A percentile compares a stretch with the other conserved stretches of the same genome.
Evolutionary conservation across 2,888 invertebrate species (phyloP).

Genomic region (Diadromus collaris): DNA sequence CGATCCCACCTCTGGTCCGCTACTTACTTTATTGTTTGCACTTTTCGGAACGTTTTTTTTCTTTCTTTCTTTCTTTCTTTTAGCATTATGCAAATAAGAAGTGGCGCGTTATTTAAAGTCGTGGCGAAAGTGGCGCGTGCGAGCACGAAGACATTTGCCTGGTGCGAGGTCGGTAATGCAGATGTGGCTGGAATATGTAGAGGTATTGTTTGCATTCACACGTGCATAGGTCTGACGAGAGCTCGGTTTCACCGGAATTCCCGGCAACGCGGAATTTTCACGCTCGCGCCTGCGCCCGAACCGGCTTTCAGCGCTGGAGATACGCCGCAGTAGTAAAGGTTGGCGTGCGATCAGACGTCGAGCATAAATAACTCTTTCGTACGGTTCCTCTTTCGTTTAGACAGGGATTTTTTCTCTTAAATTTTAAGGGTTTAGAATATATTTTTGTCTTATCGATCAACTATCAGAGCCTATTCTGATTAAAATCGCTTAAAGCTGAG

Average conservation of each 20-base stretch:
- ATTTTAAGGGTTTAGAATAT: not conserved
- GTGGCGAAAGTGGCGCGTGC: slow-evolving; percentile 18
- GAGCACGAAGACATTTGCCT: slow-evolving; percentile 24
- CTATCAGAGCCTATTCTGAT: not conserved
- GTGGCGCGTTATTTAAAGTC: slow-evolving; percentile 62
- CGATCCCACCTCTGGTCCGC: slow-evolving; percentile 15
- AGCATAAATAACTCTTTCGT: not conserved
- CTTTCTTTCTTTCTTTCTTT: slow-evolving; percentile 32
- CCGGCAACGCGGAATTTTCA: slow-evolving; percentile 12
- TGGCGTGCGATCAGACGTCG: slow-evolving; percentile 22
- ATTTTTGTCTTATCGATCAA: too few relatives aligned
- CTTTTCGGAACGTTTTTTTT: slow-evolving; percentile 54
- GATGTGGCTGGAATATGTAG: slow-evolving; percentile 37
- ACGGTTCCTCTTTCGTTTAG: not conserved
- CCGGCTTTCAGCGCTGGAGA: not conserved
- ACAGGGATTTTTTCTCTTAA: not conserved
- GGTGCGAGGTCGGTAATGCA: slow-evolving; percentile 52
- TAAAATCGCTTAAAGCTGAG: not conserved
- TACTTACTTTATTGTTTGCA: slow-evolving; percentile 63
- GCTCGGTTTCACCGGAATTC: not conserved
- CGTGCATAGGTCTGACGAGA: not conserved
- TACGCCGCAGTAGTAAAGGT: slow-evolving; percentile 29
- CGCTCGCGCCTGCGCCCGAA: not conserved
- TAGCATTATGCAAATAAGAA: slow-evolving; percentile 63
- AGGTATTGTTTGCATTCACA: slow-evolving; percentile 21